Percentiles rank a stretch among this genome's conserved stretches.
Conservation (phyloP, 2,797 vertebrate genomes). For the Hydrophis major region DNA sequence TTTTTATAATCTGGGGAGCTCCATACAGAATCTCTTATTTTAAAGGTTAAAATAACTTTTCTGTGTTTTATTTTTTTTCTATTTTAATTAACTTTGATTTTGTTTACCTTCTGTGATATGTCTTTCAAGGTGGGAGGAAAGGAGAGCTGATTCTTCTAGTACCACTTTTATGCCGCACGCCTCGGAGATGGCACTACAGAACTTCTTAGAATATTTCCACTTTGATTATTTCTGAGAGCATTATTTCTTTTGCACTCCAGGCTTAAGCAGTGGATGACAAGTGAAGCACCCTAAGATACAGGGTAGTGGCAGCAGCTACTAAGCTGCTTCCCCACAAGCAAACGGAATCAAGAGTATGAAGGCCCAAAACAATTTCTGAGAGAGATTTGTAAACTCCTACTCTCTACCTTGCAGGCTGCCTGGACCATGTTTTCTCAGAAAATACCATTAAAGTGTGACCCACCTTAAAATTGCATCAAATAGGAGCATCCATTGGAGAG, state of each 20-base stretch:
- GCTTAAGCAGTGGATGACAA: not conserved
- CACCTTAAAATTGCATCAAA: not conserved
- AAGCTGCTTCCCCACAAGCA: not conserved
- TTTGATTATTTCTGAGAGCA: not conserved
- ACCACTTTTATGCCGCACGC: not conserved
- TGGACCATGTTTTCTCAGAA: not conserved
- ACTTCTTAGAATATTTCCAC: not conserved
- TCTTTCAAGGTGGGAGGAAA: not conserved
- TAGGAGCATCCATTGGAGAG: not conserved
- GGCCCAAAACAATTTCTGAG: not conserved
- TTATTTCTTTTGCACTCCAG: not conserved
- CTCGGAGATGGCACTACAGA: not conserved
- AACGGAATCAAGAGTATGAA: not conserved
- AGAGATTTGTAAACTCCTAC: not conserved
- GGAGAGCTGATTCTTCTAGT: not conserved
- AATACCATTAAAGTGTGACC: not conserved
- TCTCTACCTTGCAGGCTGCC: not conserved
- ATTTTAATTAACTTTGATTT: not conserved
- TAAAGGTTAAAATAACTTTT: not conserved
- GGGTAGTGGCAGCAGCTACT: not conserved
- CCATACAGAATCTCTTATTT: not conserved
- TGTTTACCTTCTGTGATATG: not conserved
- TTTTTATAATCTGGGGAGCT: not conserved
- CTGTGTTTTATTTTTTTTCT: not conserved
- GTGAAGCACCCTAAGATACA: not conserved